Percentiles rank a stretch among this genome's conserved stretches.
phyloP scores from a whole-genome alignment of 2,113 vertebrate species.

The Gnathonemus longibarbis region DNA sequence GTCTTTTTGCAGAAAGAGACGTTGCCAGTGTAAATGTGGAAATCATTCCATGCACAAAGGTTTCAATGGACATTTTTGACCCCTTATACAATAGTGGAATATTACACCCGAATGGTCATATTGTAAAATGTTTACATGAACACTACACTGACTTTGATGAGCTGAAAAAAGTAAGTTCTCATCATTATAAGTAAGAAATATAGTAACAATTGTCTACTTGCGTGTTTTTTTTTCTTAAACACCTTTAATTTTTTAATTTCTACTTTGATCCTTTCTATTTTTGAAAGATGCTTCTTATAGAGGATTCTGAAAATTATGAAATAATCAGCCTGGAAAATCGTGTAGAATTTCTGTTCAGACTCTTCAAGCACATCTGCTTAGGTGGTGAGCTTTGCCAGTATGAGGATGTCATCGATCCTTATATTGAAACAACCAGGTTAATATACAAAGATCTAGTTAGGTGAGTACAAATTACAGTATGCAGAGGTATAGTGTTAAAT shows the following conservation, averaged over 20 bases:
- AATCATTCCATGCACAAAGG: conserved; percentile 51
- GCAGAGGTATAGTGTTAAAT: neutral
- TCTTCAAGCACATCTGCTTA: conserved; percentile 90
- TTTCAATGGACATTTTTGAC: conserved; percentile 62
- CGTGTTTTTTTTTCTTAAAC: neutral
- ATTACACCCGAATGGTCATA: conserved; percentile 48
- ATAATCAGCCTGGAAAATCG: conserved; percentile 65
- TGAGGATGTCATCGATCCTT: conserved; percentile 78
- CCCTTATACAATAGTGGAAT: conserved; percentile 55
- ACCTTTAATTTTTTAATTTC: neutral
- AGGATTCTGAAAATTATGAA: conserved; percentile 76
- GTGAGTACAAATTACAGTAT: conserved; percentile 46
- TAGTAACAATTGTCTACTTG: neutral
- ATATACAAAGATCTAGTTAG: conserved; percentile 90
- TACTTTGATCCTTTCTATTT: conserved; percentile 27
- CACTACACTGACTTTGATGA: conserved; percentile 57
- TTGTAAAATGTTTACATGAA: conserved; percentile 59
- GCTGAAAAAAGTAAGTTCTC: conserved; percentile 50
- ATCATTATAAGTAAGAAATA: neutral
- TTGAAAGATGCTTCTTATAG: conserved; percentile 73
- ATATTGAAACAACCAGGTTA: conserved; percentile 75
- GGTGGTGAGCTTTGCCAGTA: conserved; percentile 88
- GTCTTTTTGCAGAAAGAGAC: conserved; percentile 40
- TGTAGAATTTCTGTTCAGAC: conserved; percentile 80
- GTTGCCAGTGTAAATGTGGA: conserved; percentile 52